Percentiles rank a stretch among this genome's conserved stretches.
Conservation (phyloP, 2,888 invertebrate species). For the Drosophila ustulata region DNA sequence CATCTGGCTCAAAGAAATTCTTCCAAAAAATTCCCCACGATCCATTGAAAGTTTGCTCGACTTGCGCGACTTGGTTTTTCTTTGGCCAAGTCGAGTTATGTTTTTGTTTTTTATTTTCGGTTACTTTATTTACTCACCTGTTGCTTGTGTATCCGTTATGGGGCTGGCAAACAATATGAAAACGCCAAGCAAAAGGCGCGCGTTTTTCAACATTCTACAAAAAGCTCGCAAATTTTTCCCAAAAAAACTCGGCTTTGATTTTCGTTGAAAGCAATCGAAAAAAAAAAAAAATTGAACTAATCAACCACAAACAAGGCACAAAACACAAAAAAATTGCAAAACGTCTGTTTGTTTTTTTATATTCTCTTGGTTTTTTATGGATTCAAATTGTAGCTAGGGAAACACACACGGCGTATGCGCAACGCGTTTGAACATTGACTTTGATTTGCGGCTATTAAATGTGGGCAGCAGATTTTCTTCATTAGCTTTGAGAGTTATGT, state of each 20-base stretch:
- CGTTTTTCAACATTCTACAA: slow-evolving; percentile 60
- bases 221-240: slow-evolving; percentile 18
- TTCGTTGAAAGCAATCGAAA: neutral
- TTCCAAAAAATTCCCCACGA: slow-evolving; percentile 1
- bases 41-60: slow-evolving; percentile 10
- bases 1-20: slow-evolving; percentile 11
- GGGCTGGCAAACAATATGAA: slow-evolving; percentile 57
- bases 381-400: neutral
- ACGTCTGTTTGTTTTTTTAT: neutral
- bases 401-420: slow-evolving; percentile 64
- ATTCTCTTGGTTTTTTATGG: neutral
- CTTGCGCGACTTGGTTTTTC: neutral
- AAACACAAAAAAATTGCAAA: neutral
- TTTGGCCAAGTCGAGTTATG: neutral
- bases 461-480: neutral
- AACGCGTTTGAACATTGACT: slow-evolving; percentile 29
- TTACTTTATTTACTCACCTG: slow-evolving; percentile 62
- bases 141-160: slow-evolving; percentile 60
- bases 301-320: slow-evolving; percentile 5
- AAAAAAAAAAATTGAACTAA: neutral
- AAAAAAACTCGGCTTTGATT: neutral
- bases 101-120: neutral
- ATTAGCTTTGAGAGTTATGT: neutral
- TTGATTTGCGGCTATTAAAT: neutral
- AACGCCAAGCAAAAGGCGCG: slow-evolving; percentile 56